Evolutionary conservation across 1,140 invertebrate genomes (phyloP), one percentile per base, ranked within the genome.

Genomic region (Drosophila bifasciata): DNA sequence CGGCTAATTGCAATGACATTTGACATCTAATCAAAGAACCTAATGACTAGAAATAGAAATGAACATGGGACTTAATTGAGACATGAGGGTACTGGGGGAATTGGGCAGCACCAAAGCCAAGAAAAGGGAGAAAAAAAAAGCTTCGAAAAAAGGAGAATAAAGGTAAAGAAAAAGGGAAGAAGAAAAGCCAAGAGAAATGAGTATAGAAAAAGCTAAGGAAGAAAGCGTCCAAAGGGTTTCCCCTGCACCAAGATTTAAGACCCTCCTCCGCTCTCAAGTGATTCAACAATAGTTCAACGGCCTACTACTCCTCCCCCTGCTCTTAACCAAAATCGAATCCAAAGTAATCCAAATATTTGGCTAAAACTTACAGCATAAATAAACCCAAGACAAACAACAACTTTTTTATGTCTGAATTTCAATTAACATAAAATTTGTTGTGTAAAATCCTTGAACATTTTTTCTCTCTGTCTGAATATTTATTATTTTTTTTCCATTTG

Each of bases 1-100:
- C 51, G 36, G 57, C 73, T 86, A 85, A 85, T 86, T 86, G 72
- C 80, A 73, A 68, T 64, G 74, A 79, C 67, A 73, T 61, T 76
- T 85, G 80, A 85, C 75, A 76, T 79, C 60, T 63, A 44, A 36
- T 48, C 62, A 15, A 40, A 36, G 43, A n/a, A 49, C 17, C 36
- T 56, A 48, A 68, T 56, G 68, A 68, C 46, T 58, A 48, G 43
- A 59, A 58, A 58, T 46, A 53, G 9, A 63, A 28, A 55, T 48
- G n/a, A 48, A 57, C 44, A 40, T 28, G 23, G 11, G 25, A 57
- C 41, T 52, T 74, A 74, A 74, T 66, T 74, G 70, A 48, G 44
- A 11, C 32, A 25, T 1, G 23, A 7, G 23, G 23, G 23, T 5
- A 25, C 1, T 11, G 11, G 11, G 8, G 28, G 32, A 5, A 25